Percentiles rank a stretch among this genome's conserved stretches.
phyloP scores from a whole-genome alignment of 2,797 vertebrate genomes.

The Falco biarmicus region DNA sequence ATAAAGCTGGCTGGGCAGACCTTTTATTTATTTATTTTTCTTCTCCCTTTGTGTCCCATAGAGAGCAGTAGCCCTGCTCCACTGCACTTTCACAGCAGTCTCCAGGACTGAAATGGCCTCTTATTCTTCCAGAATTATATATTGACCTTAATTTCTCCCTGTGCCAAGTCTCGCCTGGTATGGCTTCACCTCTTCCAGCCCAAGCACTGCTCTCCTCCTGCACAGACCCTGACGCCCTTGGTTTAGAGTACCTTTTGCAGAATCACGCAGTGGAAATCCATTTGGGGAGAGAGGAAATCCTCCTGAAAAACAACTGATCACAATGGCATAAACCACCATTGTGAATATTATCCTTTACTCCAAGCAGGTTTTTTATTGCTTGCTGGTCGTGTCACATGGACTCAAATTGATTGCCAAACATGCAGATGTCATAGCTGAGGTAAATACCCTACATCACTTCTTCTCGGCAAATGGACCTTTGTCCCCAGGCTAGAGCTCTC shows the following conservation, averaged over 20 bases:
- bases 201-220: neutral
- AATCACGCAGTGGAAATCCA: neutral
- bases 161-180: neutral
- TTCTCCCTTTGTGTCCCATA: neutral
- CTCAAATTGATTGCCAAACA: neutral
- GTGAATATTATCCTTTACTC: neutral
- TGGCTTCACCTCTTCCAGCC: neutral
- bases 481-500: neutral
- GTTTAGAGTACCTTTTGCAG: neutral
- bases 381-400: neutral
- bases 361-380: neutral
- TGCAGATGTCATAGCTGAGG: neutral
- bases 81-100: neutral
- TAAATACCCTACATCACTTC: neutral
- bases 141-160: neutral
- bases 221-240: neutral
- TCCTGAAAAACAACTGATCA: neutral
- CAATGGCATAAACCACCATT: fast-evolving
- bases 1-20: neutral
- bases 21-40: neutral
- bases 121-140: neutral
- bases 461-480: neutral
- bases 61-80: neutral
- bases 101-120: neutral
- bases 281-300: neutral